Percentiles rank a stretch among this genome's conserved stretches.
These are phyloP conservation scores for Temnothorax rugatulus DNA, from an alignment of 2,888 invertebrate species.

Conservation along the genomic window DNA sequence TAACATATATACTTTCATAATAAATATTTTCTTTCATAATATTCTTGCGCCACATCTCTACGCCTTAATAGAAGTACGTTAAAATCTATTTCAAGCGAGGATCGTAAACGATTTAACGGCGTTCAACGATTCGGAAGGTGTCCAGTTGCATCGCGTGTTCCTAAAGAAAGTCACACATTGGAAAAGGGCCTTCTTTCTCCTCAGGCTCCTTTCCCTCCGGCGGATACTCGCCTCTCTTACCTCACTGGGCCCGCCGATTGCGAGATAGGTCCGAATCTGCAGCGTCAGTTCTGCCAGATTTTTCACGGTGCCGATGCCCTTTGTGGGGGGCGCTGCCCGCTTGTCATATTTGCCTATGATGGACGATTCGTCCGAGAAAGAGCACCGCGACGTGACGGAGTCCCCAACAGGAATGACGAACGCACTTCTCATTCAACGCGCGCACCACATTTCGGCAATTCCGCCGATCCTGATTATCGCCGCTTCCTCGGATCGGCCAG, in stretches of 20 bases:
- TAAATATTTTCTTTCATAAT: conserved; percentile 2
- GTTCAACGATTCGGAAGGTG: conserved; percentile 53
- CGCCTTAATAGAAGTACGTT: conserved; percentile 19
- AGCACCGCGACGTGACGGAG: conserved; percentile 75
- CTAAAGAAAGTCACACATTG: conserved; percentile 42
- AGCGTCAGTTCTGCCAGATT: conserved; percentile 84
- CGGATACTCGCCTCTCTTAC: conserved; percentile 44
- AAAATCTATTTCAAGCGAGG: conserved; percentile 39
- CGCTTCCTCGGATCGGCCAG: conserved; percentile 76
- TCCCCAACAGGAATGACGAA: conserved; percentile 81
- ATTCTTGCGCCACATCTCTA: conserved; percentile 16
- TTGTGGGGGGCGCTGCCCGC: conserved; percentile 82
- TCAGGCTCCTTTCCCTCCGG: conserved; percentile 14
- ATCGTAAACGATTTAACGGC: conserved; percentile 57
- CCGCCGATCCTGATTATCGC: conserved; percentile 80
- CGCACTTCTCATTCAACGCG: conserved; percentile 80
- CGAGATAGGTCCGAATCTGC: conserved; percentile 82
- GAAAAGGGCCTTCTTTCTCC: conserved; percentile 44
- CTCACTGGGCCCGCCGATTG: conserved; percentile 63
- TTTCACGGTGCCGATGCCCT: conserved; percentile 84
- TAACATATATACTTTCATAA: background rate
- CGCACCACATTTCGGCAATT: conserved; percentile 82
- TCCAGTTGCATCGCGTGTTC: conserved; percentile 43
- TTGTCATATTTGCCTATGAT: conserved; percentile 86
- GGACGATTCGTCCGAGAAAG: conserved; percentile 82